Evolutionary conservation across 2,113 vertebrate genomes (phyloP).

Genomic region (Zosterops pallidus): DNA sequence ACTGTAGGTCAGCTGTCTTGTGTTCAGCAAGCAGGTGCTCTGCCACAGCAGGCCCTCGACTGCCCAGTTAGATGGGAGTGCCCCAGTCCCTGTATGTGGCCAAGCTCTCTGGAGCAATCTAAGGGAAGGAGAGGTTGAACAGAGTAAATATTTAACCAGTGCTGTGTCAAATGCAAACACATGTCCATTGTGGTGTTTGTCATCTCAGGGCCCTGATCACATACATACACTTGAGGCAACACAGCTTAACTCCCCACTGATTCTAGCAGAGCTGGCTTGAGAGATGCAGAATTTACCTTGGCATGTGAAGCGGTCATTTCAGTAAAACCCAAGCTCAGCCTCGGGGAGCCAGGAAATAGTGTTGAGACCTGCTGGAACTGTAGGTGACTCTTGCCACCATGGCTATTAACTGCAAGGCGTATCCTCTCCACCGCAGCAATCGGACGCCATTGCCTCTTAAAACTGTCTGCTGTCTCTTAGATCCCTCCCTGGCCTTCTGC

Average conservation of each 20-base stretch:
- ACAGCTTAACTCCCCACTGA: not conserved
- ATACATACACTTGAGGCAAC: not conserved
- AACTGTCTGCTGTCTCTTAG: conserved; percentile 39
- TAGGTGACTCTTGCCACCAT: not conserved
- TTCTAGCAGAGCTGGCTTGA: not conserved
- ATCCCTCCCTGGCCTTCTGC: conserved; percentile 25
- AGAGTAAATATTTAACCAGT: conserved; percentile 35
- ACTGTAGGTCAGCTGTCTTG: not conserved
- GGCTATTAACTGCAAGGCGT: conserved; percentile 41
- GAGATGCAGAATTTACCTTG: not conserved
- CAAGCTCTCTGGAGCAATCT: not conserved
- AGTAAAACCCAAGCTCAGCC: conserved; percentile 7
- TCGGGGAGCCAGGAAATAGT: not conserved
- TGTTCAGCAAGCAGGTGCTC: not conserved
- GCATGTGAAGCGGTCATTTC: conserved; percentile 4
- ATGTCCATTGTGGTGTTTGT: not conserved
- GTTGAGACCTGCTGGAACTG: conserved; percentile 30
- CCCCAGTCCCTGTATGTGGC: not conserved
- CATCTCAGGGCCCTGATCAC: not conserved
- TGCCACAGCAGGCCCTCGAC: not conserved
- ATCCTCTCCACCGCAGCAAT: not conserved
- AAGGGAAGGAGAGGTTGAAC: not conserved
- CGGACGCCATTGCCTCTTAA: conserved; percentile 53
- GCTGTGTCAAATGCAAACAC: conserved; percentile 17
- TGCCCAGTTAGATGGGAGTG: not conserved